Percentiles rank a stretch among this genome's conserved stretches.
Conservation (phyloP, 2,888 invertebrate species). For the Stenchaetothrips biformis region DNA sequence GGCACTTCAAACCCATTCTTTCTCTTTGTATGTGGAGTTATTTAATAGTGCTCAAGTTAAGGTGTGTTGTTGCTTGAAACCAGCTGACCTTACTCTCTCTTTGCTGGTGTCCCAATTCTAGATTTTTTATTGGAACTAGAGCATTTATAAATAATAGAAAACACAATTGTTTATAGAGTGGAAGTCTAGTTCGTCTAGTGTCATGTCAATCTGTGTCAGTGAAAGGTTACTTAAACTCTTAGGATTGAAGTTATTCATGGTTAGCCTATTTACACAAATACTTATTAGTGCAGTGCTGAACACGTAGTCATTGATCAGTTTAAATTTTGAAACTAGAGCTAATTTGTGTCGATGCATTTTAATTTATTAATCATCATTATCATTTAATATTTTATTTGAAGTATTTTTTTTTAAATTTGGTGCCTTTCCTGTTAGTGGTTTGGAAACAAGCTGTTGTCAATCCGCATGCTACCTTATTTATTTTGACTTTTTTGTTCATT, state of each 20-base stretch:
- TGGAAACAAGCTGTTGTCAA: not conserved
- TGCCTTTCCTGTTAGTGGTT: not conserved
- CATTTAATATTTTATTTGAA: not conserved
- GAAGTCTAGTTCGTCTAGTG: not conserved
- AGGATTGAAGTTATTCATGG: not conserved
- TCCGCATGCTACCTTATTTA: not conserved
- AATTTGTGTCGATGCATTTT: not conserved
- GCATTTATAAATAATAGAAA: no score
- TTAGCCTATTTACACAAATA: not conserved
- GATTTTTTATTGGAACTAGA: no score
- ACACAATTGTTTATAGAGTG: no score
- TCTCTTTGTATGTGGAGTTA: not conserved
- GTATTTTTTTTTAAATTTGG: not conserved
- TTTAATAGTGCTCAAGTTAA: conserved; percentile 1
- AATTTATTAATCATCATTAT: not conserved
- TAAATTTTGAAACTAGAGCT: not conserved
- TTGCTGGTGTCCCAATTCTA: no score
- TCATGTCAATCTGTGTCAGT: not conserved
- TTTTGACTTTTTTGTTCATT: conserved; percentile 16
- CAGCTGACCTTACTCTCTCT: no score
- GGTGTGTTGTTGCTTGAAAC: not conserved
- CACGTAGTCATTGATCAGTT: not conserved
- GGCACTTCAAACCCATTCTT: no score
- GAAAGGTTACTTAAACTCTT: not conserved
- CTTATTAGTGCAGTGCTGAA: not conserved